Base-by-base conservation (phyloP, 2,113 vertebrate genomes). In the Cisticola juncidis region DNA sequence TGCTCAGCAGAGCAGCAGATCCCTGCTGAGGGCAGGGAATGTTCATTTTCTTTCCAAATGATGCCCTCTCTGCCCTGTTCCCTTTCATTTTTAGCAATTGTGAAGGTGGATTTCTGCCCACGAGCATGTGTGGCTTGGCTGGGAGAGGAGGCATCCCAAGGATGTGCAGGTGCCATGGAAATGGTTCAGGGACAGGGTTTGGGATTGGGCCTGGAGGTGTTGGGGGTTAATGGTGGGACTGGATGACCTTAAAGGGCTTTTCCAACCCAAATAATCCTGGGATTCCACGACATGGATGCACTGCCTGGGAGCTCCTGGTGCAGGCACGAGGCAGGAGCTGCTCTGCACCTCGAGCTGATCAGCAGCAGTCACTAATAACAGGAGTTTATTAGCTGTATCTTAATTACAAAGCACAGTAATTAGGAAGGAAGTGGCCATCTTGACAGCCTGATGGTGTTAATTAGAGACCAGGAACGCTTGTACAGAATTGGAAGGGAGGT, bases 71-170 rank as follows among this genome's bases (percentile, higher is more conserved):
- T 23, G 28, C 54, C 65, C 20, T 22, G n/a, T 38, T 65, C 23
- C 26, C 19, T 9, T 56, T n/a, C 7, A 1, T 51, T 86, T 61
- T 47, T 11, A 72, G 68, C 51, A 14, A 0, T 6, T 4, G 0
- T 11, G 44, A 53, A 56, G 54, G 35, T 62, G 64, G 40, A 58
- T 36, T 68, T 23, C 26, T 66, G 44, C 35, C 54, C 53, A 6
- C 0, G 0, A 2, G 24, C 38, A 4, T 2, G 3, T 3, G 22
- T 25, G 60, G 48, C 42, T 72, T 0, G 1, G 29, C 33, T 28
- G 50, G 81, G 21, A 36, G 42, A 33, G 60, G 29, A 36, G 80
- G 6, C 14, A 26, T 33, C 36, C 66, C 3, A 0, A 3, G 45
- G 83, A 35, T 0, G 1, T 3, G 6, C 23, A n/a, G 35, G 58